These are phyloP conservation scores for Abrostola tripartita DNA, from an alignment of 2,888 invertebrate species.

Conservation along the genomic window DNA sequence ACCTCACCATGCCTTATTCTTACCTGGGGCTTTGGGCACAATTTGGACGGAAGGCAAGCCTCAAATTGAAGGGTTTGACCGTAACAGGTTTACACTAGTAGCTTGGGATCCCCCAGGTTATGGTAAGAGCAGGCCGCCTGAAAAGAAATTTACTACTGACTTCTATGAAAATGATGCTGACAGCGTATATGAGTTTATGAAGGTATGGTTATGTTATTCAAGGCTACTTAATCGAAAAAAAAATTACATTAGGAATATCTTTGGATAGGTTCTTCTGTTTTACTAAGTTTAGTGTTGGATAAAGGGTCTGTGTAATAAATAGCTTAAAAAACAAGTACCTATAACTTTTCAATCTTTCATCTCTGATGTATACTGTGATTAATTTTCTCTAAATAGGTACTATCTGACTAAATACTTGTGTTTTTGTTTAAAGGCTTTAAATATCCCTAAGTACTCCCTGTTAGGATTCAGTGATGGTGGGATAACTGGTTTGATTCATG, in stretches of 20 bases:
- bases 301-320: too few relatives aligned
- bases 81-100: slow-evolving; percentile 89
- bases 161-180: slow-evolving; percentile 93
- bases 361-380: not conserved
- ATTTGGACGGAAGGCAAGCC: slow-evolving; percentile 95
- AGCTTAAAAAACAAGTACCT: too few relatives aligned
- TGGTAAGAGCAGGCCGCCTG: slow-evolving; percentile 94
- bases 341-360: not conserved
- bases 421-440: slow-evolving; percentile 83
- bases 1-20: slow-evolving; percentile 89
- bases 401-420: not conserved
- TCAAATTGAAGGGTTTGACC: slow-evolving; percentile 91
- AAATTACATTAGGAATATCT: too few relatives aligned
- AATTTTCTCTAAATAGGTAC: not conserved
- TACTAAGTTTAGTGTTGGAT: too few relatives aligned
- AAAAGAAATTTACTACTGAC: slow-evolving; percentile 90
- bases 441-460: slow-evolving; percentile 91
- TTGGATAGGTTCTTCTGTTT: too few relatives aligned
- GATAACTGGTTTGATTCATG: slow-evolving; percentile 92
- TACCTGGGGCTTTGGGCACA: slow-evolving; percentile 94
- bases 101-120: slow-evolving; percentile 97
- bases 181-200: slow-evolving; percentile 91
- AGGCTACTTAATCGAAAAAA: too few relatives aligned
- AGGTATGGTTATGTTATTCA: slow-evolving; percentile 71
- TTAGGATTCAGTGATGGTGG: slow-evolving; percentile 98